These are phyloP conservation scores for Nemotelus pantherinus DNA, from an alignment of 2,888 invertebrate genomes.

Conservation along the genomic window DNA sequence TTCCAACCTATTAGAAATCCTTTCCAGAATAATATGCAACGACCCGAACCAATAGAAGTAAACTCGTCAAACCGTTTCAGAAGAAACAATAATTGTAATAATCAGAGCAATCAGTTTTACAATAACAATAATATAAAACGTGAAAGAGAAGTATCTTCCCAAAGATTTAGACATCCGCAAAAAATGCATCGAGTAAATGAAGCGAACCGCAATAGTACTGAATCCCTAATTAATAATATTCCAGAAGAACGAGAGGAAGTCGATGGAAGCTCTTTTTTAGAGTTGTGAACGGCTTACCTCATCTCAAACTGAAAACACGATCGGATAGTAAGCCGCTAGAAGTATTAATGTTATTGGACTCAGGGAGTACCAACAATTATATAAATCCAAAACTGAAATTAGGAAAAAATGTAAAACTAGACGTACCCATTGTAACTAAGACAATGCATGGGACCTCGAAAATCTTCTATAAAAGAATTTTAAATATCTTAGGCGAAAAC, in stretches of 20 bases:
- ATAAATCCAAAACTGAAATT: constrained; percentile 2
- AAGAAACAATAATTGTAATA: not conserved
- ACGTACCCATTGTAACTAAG: not conserved
- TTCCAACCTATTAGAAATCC: not conserved
- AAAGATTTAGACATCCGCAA: not conserved
- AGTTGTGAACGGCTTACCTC: constrained; percentile 12
- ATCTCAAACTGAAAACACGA: not conserved
- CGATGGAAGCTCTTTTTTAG: not conserved
- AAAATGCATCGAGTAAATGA: not conserved
- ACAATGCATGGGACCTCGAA: constrained; percentile 3
- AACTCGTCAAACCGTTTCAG: no score
- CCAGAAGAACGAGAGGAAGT: no score
- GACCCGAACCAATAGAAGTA: no score
- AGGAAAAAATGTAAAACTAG: not conserved
- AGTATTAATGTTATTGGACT: constrained; percentile 11
- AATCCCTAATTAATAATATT: not conserved
- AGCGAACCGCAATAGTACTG: not conserved
- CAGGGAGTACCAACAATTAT: constrained; percentile 16
- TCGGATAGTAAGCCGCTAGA: constrained; percentile 23
- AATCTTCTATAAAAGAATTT: not conserved
- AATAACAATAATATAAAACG: not conserved
- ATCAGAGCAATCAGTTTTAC: not conserved
- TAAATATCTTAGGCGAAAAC: not conserved
- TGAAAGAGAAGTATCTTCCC: not conserved
- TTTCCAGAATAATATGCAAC: no score